A percentile compares a stretch with the other conserved stretches of the same genome.
Evolutionary conservation across 2,888 invertebrate genomes (phyloP).

Genomic region (Epirrhoe alternata): DNA sequence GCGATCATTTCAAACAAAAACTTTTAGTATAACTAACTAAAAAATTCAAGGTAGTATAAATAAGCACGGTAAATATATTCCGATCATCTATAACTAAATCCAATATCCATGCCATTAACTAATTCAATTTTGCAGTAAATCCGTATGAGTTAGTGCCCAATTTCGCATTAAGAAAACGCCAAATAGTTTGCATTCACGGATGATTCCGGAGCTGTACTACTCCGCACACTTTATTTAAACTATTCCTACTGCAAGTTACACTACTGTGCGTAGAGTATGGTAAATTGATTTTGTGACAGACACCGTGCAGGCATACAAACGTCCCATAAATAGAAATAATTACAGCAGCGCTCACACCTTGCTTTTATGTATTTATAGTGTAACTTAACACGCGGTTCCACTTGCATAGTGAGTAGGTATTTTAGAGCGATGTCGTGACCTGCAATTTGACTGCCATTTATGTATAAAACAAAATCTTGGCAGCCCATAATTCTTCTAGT

Average conservation of each 20-base stretch:
- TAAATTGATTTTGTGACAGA: slow-evolving; percentile 76
- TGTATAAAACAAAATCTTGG: neutral
- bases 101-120: too few relatives aligned
- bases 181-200: neutral
- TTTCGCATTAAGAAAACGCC: neutral
- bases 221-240: neutral
- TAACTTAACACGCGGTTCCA: slow-evolving; percentile 14
- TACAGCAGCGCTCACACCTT: slow-evolving; percentile 60
- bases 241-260: neutral
- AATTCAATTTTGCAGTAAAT: too few relatives aligned
- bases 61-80: too few relatives aligned
- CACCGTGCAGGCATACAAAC: slow-evolving; percentile 69
- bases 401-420: slow-evolving; percentile 3
- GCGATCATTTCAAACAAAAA: too few relatives aligned
- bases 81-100: too few relatives aligned
- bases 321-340: slow-evolving; percentile 64
- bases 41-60: too few relatives aligned
- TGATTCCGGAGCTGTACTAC: neutral
- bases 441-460: neutral
- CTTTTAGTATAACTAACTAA: too few relatives aligned
- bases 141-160: too few relatives aligned
- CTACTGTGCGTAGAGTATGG: slow-evolving; percentile 56
- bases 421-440: neutral
- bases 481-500: neutral
- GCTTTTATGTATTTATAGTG: slow-evolving; percentile 49